Percentiles rank a stretch among this genome's conserved stretches.
These are phyloP conservation scores for Drosophila flavopinicola DNA, from an alignment of 2,888 invertebrate species.

Conservation along the genomic window DNA sequence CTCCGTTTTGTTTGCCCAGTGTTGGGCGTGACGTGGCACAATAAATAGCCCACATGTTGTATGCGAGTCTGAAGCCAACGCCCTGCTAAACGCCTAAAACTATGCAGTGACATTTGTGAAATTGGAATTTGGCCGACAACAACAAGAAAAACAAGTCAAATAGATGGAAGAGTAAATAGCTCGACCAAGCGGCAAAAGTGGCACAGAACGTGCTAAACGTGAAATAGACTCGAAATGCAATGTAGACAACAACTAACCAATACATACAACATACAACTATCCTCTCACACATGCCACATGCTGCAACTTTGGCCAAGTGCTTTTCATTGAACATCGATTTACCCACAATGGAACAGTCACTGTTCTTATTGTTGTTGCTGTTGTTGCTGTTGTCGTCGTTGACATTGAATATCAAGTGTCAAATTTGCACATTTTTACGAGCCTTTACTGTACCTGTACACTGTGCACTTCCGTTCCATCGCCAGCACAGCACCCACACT, in stretches of 20 bases:
- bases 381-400: constrained; percentile 31
- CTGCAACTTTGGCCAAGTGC: constrained; percentile 30
- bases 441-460: constrained; percentile 57
- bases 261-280: constrained; percentile 16
- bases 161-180: constrained; percentile 62
- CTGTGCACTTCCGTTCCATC: constrained; percentile 56
- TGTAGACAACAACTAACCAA: constrained; percentile 1
- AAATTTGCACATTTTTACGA: constrained; percentile 64
- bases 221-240: constrained; percentile 44
- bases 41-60: constrained; percentile 35
- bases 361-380: background rate
- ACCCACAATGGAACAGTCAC: constrained; percentile 9
- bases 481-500: constrained; percentile 13
- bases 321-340: constrained; percentile 46
- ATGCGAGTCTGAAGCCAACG: constrained; percentile 25
- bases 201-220: constrained; percentile 63
- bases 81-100: constrained; percentile 60
- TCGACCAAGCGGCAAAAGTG: constrained; percentile 62
- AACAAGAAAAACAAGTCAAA: constrained; percentile 18
- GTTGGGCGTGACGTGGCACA: constrained; percentile 42
- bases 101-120: constrained; percentile 73
- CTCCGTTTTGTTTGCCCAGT: constrained; percentile 30
- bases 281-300: constrained; percentile 7
- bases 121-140: constrained; percentile 61
- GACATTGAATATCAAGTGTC: constrained; percentile 69